Conservation (phyloP, 2,888 invertebrate species). For the Hermaeophaga mercurialis region DNA sequence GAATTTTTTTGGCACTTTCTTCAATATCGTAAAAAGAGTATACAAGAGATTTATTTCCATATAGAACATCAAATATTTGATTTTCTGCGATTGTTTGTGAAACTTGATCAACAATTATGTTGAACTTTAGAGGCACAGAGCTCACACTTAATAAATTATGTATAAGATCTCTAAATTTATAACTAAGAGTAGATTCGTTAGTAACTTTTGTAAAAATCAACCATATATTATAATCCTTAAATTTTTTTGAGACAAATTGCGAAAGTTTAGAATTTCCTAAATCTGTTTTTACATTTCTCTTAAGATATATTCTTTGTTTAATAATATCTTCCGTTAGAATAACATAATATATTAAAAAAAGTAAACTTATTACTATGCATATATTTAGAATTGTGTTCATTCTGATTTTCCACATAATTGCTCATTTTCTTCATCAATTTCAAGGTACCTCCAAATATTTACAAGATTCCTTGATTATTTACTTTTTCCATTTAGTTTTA, state of each 20-base stretch:
- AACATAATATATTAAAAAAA: constrained; percentile 40
- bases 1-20: constrained; percentile 63
- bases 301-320: constrained; percentile 29
- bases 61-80: constrained; percentile 48
- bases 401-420: constrained; percentile 38
- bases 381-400: constrained; percentile 40
- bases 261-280: constrained; percentile 22
- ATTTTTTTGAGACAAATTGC: constrained; percentile 26
- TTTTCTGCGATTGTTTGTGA: constrained; percentile 63
- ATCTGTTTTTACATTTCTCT: constrained; percentile 29
- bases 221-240: constrained; percentile 60
- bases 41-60: constrained; percentile 53
- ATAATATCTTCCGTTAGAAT: constrained; percentile 34
- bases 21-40: constrained; percentile 67
- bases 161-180: constrained; percentile 61
- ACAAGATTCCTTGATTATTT: not conserved
- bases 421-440: constrained; percentile 22
- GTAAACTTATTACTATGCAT: constrained; percentile 39
- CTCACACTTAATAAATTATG: constrained; percentile 59
- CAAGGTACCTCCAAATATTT: not conserved
- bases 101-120: constrained; percentile 66
- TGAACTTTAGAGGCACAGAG: constrained; percentile 62
- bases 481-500: not conserved
- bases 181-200: constrained; percentile 59
- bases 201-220: constrained; percentile 65